Percentiles rank a stretch among this genome's conserved stretches.
Conservation (phyloP, 2,113 vertebrate species). For the Vidua chalybeata region DNA sequence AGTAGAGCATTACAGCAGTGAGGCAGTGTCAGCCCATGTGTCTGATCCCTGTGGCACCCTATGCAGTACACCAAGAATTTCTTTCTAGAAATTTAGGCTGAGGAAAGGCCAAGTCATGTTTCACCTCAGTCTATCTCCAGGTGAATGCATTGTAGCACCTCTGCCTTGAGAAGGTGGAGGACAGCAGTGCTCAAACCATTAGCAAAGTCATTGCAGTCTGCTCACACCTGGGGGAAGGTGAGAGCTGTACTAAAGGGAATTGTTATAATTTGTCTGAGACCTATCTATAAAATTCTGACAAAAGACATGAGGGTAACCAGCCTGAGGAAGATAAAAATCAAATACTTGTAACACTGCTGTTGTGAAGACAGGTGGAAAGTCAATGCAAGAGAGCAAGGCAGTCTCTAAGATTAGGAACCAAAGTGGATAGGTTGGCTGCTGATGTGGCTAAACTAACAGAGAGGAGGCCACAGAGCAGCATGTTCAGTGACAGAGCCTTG, state of each 20-base stretch:
- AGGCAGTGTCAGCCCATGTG: neutral
- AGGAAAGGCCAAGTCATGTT: neutral
- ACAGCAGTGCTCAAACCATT: neutral
- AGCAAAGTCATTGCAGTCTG: neutral
- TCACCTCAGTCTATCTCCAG: neutral
- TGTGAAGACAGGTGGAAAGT: neutral
- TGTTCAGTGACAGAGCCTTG: neutral
- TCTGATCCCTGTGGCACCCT: neutral
- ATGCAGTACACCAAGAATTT: neutral
- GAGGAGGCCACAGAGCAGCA: neutral
- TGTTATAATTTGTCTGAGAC: neutral
- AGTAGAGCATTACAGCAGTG: neutral
- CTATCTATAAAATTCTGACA: neutral
- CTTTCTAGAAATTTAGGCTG: neutral
- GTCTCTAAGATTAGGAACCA: neutral
- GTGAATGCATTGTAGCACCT: neutral
- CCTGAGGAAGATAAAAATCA: neutral
- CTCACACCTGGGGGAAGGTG: neutral
- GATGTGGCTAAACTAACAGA: neutral
- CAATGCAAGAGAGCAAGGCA: neutral
- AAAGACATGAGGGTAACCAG: neutral
- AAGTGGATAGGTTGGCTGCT: neutral
- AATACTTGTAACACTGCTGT: neutral
- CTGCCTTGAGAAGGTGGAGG: neutral
- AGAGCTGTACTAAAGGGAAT: neutral